A percentile compares a stretch with the other conserved stretches of the same genome.
Evolutionary conservation across 1,140 invertebrate genomes (phyloP).

Genomic region (Papilio dardanus): DNA sequence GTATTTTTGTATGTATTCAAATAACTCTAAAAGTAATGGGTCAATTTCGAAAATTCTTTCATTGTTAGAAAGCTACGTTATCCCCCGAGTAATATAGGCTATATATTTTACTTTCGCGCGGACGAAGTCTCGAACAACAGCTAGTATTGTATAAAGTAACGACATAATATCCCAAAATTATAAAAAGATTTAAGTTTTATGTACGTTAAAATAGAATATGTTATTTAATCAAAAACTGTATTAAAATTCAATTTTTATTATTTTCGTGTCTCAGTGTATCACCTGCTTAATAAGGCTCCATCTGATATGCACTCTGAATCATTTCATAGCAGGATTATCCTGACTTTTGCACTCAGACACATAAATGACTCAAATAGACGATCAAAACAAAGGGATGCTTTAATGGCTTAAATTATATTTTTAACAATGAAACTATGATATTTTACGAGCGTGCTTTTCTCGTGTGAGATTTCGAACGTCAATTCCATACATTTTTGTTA

Average conservation of each 20-base stretch:
- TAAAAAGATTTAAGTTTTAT: background rate
- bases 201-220: background rate
- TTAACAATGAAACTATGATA: background rate
- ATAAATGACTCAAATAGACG: slow-evolving; percentile 39
- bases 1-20: no score
- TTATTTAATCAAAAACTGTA: background rate
- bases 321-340: slow-evolving; percentile 54
- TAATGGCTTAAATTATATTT: slow-evolving; percentile 13
- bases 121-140: no score
- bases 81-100: no score
- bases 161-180: no score
- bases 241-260: background rate
- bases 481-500: no score
- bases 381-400: slow-evolving; percentile 32
- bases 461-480: no score
- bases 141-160: no score
- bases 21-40: no score
- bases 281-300: slow-evolving; percentile 37
- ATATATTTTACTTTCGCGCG: no score
- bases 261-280: slow-evolving; percentile 25
- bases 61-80: no score
- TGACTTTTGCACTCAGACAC: slow-evolving; percentile 47
- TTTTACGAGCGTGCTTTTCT: background rate
- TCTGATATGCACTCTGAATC: slow-evolving; percentile 54
- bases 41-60: no score